A percentile compares a stretch with the other conserved stretches of the same genome.
phyloP scores from a whole-genome alignment of 53 echinoderm and acorn worm genomes.

The Henricia sp. region DNA sequence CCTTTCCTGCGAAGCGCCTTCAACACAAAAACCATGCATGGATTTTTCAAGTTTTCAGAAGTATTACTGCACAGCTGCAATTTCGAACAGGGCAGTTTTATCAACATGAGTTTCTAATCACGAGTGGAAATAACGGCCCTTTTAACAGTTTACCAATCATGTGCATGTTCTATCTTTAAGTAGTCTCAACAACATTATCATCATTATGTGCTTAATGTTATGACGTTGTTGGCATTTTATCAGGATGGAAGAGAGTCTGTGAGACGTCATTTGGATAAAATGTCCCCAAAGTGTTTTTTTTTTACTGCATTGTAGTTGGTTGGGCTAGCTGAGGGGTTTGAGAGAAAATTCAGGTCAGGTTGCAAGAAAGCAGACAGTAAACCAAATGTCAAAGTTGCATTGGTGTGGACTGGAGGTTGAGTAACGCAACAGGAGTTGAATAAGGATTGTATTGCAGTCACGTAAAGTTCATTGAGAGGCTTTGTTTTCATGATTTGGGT shows the following conservation, averaged over 20 bases:
- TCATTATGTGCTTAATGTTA: too few relatives aligned
- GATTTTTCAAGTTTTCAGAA: too few relatives aligned
- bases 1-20: too few relatives aligned
- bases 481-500: constrained; percentile 2
- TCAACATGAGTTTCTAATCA: too few relatives aligned
- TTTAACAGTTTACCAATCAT: too few relatives aligned
- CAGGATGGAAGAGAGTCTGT: neutral
- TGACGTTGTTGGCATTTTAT: neutral
- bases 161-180: too few relatives aligned
- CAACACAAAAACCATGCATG: too few relatives aligned
- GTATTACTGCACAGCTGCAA: too few relatives aligned
- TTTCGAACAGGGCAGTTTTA: too few relatives aligned
- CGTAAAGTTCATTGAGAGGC: neutral
- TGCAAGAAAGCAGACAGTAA: neutral
- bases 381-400: neutral
- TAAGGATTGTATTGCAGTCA: neutral
- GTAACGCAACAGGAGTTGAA: neutral
- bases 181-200: too few relatives aligned
- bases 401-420: neutral
- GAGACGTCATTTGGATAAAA: neutral
- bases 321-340: neutral
- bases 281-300: neutral
- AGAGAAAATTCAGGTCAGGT: neutral
- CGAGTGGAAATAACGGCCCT: too few relatives aligned
- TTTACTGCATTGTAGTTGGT: neutral